Evolutionary conservation across 1,140 invertebrate species (phyloP).

Genomic region (Diorhabda carinulata): DNA sequence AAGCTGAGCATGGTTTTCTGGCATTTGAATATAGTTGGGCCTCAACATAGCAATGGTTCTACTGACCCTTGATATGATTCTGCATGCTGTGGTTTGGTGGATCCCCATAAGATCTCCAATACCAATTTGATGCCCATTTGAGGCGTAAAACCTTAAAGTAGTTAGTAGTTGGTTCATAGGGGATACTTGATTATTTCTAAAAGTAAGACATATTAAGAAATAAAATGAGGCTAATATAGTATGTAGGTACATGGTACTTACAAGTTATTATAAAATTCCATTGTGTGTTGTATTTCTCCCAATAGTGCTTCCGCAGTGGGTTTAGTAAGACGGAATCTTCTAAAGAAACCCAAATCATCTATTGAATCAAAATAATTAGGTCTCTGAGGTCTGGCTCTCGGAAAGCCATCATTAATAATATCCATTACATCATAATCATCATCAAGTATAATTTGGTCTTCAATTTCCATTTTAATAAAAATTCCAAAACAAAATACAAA

Average conservation of each 20-base stretch:
- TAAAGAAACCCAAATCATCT: slow-evolving; percentile 17
- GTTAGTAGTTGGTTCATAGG: neutral
- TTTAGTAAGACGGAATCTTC: slow-evolving; percentile 4
- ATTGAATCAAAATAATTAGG: slow-evolving; percentile 18
- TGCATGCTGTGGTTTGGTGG: neutral
- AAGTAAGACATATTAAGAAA: no score
- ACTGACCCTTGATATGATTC: neutral
- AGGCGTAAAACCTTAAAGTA: neutral
- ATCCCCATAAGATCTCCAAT: neutral
- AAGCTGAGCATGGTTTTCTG: no score
- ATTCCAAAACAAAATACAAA: no score
- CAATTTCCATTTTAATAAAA: no score
- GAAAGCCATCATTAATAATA: slow-evolving; percentile 23
- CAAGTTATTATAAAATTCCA: no score
- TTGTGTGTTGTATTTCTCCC: no score
- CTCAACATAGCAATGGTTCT: no score
- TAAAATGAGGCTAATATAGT: no score
- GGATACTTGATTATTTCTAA: neutral
- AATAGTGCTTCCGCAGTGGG: no score
- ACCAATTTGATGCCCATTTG: neutral
- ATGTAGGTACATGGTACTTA: no score
- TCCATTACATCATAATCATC: slow-evolving; percentile 17
- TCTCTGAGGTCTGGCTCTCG: slow-evolving; percentile 1
- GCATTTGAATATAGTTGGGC: no score
- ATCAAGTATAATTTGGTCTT: slow-evolving; percentile 4